These are phyloP conservation scores for Torymus tubicola DNA, from an alignment of 2,888 invertebrate genomes.

Conservation along the genomic window DNA sequence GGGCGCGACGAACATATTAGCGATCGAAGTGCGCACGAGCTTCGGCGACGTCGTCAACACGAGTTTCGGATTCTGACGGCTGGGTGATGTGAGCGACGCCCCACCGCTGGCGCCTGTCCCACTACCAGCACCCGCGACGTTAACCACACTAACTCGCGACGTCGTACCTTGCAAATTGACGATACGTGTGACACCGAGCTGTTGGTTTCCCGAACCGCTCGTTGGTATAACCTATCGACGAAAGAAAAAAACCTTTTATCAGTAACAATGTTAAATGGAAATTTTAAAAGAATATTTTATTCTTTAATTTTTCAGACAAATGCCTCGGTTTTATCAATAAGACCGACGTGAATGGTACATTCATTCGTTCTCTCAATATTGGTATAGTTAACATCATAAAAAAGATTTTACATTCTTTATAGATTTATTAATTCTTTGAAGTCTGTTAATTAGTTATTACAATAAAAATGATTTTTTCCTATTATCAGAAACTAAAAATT, in stretches of 20 bases:
- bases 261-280: not conserved
- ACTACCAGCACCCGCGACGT: slow-evolving; percentile 64
- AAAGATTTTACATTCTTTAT: not conserved
- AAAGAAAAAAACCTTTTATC: not conserved
- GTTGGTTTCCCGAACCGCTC: slow-evolving; percentile 72
- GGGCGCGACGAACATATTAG: slow-evolving; percentile 74
- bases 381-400: slow-evolving; percentile 65
- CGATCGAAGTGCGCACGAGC: slow-evolving; percentile 71
- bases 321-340: slow-evolving; percentile 67
- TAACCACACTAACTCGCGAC: slow-evolving; percentile 70
- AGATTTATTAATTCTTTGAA: not conserved
- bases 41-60: slow-evolving; percentile 74
- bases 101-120: slow-evolving; percentile 46
- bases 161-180: slow-evolving; percentile 76
- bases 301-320: slow-evolving; percentile 73
- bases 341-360: slow-evolving; percentile 64
- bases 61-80: slow-evolving; percentile 71
- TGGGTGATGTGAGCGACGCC: slow-evolving; percentile 69
- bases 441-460: not conserved
- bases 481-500: no score
- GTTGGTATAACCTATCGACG: slow-evolving; percentile 70
- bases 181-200: slow-evolving; percentile 78
- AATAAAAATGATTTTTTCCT: not conserved
- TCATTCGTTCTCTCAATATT: slow-evolving; percentile 63
- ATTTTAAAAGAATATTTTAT: not conserved